phyloP scores from a whole-genome alignment of 2,797 vertebrate species.

The Scarus forsteni region DNA sequence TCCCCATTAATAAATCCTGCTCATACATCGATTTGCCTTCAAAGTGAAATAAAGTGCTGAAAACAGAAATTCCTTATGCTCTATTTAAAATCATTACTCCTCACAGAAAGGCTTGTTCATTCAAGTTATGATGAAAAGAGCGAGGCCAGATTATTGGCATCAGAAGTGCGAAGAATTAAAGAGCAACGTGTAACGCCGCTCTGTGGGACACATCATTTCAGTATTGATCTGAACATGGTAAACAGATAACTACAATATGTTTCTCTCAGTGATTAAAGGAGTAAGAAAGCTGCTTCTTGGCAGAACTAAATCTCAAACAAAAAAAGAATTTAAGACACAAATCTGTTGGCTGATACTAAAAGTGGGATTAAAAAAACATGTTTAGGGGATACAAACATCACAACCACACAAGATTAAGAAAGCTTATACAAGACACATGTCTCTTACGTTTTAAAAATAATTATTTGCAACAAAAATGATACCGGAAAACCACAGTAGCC shows the following conservation, averaged over 20 bases:
- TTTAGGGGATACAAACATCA: too few relatives aligned
- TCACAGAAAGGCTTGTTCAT: constrained; percentile 29
- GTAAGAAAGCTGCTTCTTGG: constrained; percentile 8
- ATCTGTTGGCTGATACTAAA: background rate
- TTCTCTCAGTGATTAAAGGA: background rate
- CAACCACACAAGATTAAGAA: too few relatives aligned
- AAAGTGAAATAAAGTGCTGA: constrained; percentile 46
- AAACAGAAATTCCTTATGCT: constrained; percentile 36
- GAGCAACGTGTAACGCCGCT: constrained; percentile 28
- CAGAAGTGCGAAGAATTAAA: constrained; percentile 39
- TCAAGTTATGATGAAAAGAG: constrained; percentile 45
- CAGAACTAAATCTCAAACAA: background rate
- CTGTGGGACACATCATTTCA: constrained; percentile 12
- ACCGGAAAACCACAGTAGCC: too few relatives aligned
- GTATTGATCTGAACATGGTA: constrained; percentile 2
- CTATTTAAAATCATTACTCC: constrained; percentile 36
- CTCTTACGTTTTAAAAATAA: too few relatives aligned
- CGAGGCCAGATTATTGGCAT: constrained; percentile 38
- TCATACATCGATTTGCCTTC: constrained; percentile 47
- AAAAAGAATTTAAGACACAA: background rate
- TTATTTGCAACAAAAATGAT: too few relatives aligned
- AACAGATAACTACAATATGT: background rate
- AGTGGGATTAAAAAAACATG: background rate
- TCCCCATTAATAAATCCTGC: constrained; percentile 32
- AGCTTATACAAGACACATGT: too few relatives aligned